These are phyloP conservation scores for Amphibalanus amphitrite DNA, from an alignment of 1,140 invertebrate genomes.

Conservation along the genomic window DNA sequence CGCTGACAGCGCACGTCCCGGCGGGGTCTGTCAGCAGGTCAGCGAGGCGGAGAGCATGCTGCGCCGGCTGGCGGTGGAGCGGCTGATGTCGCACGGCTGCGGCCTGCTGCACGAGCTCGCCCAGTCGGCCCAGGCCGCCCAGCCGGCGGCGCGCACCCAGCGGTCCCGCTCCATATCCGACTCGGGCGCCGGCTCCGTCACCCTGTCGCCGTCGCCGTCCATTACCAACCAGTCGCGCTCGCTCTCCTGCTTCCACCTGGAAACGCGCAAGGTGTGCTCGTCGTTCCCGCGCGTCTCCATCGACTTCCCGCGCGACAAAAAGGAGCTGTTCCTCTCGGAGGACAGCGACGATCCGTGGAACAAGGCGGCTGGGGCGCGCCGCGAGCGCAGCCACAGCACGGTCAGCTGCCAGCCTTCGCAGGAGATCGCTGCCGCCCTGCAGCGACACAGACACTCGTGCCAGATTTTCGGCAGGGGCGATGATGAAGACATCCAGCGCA, in stretches of 20 bases:
- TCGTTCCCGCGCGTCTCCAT: conserved; percentile 19
- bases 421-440: no score
- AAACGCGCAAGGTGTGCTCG: not conserved
- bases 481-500: conserved; percentile 26
- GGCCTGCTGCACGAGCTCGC: no score
- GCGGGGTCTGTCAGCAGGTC: not conserved
- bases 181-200: no score
- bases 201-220: no score
- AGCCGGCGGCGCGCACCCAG: not conserved
- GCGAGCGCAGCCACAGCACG: conserved; percentile 18
- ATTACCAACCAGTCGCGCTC: not conserved
- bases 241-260: not conserved
- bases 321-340: conserved; percentile 17
- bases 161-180: not conserved
- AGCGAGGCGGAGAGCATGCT: no score
- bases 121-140: not conserved
- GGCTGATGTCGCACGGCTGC: no score
- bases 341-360: conserved; percentile 17
- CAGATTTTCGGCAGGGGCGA: conserved; percentile 21
- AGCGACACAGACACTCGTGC: conserved; percentile 16
- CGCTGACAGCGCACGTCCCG: no score
- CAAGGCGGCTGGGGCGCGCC: conserved; percentile 13
- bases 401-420: conserved; percentile 16
- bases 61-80: no score
- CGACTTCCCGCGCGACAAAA: conserved; percentile 17